A percentile compares a stretch with the other conserved stretches of the same genome.
Conservation (phyloP, 1,140 invertebrate genomes). For the Protaetia brevitarsis region DNA sequence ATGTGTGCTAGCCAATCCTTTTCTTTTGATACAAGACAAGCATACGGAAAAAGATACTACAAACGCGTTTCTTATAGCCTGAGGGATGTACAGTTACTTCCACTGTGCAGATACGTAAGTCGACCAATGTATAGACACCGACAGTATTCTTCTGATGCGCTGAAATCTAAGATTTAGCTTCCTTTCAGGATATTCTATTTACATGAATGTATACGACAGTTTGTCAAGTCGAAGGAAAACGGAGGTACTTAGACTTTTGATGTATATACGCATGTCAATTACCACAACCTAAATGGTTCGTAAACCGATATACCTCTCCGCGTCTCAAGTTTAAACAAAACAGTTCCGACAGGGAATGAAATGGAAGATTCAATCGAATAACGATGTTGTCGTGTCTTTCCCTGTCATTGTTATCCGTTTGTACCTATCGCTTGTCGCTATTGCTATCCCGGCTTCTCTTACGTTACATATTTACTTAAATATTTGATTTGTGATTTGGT, state of each 20-base stretch:
- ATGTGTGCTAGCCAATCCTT: too few relatives aligned
- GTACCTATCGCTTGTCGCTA: background rate
- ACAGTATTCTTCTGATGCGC: background rate
- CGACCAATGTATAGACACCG: background rate
- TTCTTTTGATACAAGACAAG: background rate
- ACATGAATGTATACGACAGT: background rate
- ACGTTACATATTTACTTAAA: conserved; percentile 21
- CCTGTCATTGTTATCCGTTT: background rate
- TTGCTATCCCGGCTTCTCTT: background rate
- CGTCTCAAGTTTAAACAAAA: background rate
- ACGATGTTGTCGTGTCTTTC: background rate
- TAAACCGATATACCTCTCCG: background rate
- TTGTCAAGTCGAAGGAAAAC: background rate
- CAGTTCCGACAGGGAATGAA: background rate
- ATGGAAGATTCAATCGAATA: background rate
- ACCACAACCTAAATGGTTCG: background rate
- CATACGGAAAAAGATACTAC: conserved; percentile 1
- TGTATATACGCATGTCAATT: background rate
- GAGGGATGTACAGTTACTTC: background rate
- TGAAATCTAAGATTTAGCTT: background rate
- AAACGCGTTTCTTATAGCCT: conserved; percentile 9
- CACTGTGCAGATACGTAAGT: background rate
- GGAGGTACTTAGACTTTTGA: background rate
- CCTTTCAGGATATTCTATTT: background rate
- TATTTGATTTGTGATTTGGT: conserved; percentile 22